A percentile compares a stretch with the other conserved stretches of the same genome.
Evolutionary conservation across 2,113 vertebrate species (phyloP).

Genomic region (Mugil cephalus): DNA sequence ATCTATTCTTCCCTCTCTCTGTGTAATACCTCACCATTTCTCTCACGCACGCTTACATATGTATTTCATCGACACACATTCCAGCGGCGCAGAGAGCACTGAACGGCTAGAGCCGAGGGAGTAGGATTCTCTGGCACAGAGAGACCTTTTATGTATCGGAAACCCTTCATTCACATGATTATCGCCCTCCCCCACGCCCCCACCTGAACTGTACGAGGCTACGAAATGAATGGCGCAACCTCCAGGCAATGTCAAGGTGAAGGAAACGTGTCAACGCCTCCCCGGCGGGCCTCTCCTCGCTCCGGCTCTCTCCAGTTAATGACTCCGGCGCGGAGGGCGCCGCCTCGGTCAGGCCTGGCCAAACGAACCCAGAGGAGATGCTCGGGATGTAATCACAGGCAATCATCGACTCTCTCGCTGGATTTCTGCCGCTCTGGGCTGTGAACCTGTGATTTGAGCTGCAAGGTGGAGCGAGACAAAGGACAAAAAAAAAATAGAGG

Average conservation of each 20-base stretch:
- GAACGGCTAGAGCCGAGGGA: conserved; percentile 43
- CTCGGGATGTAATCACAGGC: conserved; percentile 79
- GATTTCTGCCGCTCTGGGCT: conserved; percentile 52
- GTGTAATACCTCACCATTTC: not conserved
- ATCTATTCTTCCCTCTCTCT: not conserved
- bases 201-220: conserved; percentile 48
- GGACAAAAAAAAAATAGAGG: conserved; percentile 1
- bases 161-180: conserved; percentile 62
- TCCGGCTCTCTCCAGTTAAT: conserved; percentile 69
- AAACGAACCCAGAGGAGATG: conserved; percentile 73
- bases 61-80: conserved; percentile 44
- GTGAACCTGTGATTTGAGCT: conserved; percentile 65
- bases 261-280: conserved; percentile 69
- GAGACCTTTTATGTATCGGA: conserved; percentile 58
- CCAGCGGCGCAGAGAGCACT: conserved; percentile 38
- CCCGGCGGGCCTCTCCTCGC: conserved; percentile 56
- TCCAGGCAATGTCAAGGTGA: conserved; percentile 80
- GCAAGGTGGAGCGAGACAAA: conserved; percentile 34
- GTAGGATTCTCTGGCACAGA: conserved; percentile 41
- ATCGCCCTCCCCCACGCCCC: conserved; percentile 48
- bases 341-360: conserved; percentile 51
- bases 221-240: conserved; percentile 65
- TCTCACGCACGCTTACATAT: conserved; percentile 4
- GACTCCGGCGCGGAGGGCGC: conserved; percentile 58
- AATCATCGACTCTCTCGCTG: conserved; percentile 72